phyloP scores from a whole-genome alignment of 1,140 invertebrate genomes.

The Apis cerana region DNA sequence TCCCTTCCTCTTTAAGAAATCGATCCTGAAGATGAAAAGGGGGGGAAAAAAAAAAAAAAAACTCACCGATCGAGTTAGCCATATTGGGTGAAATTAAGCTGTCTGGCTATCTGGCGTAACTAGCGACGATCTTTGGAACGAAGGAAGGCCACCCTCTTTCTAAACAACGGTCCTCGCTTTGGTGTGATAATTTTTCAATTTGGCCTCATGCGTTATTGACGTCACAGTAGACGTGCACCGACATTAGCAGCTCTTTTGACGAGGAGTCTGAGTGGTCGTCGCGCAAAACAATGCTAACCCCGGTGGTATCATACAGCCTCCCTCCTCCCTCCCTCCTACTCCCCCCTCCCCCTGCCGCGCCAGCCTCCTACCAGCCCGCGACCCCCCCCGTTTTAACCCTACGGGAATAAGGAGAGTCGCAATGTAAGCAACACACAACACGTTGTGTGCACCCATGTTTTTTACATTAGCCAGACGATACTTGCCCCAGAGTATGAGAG shows the following conservation, averaged over 20 bases:
- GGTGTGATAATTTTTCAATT: conserved; percentile 82
- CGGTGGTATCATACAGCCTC: conserved; percentile 48
- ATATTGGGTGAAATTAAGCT: conserved; percentile 32
- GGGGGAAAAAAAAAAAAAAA: too few species aligned
- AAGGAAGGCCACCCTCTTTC: conserved; percentile 69
- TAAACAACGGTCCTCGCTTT: conserved; percentile 73
- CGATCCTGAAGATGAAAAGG: too few species aligned
- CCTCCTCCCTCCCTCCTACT: conserved; percentile 21
- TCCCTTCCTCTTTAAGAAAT: too few species aligned
- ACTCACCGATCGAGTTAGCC: background rate
- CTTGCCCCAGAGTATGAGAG: conserved; percentile 68
- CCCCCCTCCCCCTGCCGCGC: conserved; percentile 5
- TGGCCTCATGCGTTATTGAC: conserved; percentile 79
- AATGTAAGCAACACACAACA: conserved; percentile 74
- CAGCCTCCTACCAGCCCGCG: conserved; percentile 34
- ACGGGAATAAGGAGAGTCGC: conserved; percentile 71
- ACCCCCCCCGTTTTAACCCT: conserved; percentile 59
- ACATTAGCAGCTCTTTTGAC: conserved; percentile 73
- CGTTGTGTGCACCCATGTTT: conserved; percentile 75
- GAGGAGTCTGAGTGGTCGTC: conserved; percentile 72
- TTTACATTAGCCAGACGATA: conserved; percentile 80
- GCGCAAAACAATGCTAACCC: conserved; percentile 71
- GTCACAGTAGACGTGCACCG: conserved; percentile 45
- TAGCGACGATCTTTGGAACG: conserved; percentile 15
- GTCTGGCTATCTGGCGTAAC: conserved; percentile 23